Evolutionary conservation across 2,113 vertebrate genomes (phyloP), one percentile per base, ranked within the genome.

Genomic region (Sturnus vulgaris): DNA sequence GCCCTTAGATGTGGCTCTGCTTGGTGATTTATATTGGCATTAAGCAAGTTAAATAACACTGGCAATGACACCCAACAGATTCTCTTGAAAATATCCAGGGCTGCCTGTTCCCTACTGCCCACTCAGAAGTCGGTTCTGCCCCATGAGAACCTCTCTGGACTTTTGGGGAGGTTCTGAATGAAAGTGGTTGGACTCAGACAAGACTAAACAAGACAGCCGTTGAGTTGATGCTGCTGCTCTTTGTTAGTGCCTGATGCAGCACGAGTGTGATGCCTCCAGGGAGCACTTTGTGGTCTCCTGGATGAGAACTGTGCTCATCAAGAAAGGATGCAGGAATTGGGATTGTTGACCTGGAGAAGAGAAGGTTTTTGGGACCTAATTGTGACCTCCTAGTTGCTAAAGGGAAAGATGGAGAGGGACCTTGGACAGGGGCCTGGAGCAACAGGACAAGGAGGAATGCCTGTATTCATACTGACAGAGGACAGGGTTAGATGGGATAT

Each of bases 261-360:
- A 13, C 0, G 2, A 78, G 27, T 0, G 0, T 28, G 39, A 49
- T 0, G 4, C 72, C 53, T 83, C 1, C 2, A 76, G 11, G 35
- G 53, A 71, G 24, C 1, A 1, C 11, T 82, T 73, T 52, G 61
- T 12, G 30, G 65, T 27, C 56, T 91, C 40, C 44, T 65, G 56
- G 20, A 17, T 53, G 68, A 82, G 53, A 90, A 46, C 33, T n/a
- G 65, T 25, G 47, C 55, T 44, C 2, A 12, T 52, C 12, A 5
- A 52, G 55, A 52, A 42, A 30, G 24, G 46, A 50, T n/a, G 30
- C 12, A 60, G 55, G 65, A 70, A 39, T 1, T 70, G 25, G 66
- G 37, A 70, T 70, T 60, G 15, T 60, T 70, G 20, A 30, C 31
- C 37, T 42, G 46, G 55, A 60, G 37, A 59, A 59, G 28, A 59